Conservation (phyloP, 2,797 vertebrate genomes). For the Echiichthys vipera region DNA sequence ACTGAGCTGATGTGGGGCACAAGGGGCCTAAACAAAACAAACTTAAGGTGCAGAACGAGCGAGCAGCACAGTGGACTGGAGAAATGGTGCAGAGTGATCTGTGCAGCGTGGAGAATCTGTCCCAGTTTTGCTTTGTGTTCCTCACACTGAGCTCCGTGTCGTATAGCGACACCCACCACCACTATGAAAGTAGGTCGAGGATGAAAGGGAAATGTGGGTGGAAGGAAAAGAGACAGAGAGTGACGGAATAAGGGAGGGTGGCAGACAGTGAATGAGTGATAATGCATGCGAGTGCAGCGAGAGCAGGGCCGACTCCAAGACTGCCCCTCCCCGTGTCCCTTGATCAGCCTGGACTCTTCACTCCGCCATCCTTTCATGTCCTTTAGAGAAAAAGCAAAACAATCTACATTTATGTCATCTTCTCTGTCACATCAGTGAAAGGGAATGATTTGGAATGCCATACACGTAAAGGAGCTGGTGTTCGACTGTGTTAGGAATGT, state of each 20-base stretch:
- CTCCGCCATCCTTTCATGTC: conserved; percentile 46
- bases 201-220: conserved; percentile 79
- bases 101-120: conserved; percentile 79
- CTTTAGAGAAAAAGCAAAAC: neutral
- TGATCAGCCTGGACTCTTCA: conserved; percentile 39
- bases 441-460: conserved; percentile 11
- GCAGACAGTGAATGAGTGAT: conserved; percentile 71
- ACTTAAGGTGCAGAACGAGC: conserved; percentile 42
- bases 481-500: neutral
- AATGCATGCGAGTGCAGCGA: conserved; percentile 62
- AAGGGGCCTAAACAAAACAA: conserved; percentile 43
- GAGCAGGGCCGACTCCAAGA: conserved; percentile 40
- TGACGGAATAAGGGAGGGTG: conserved; percentile 68
- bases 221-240: conserved; percentile 66
- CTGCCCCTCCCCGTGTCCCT: conserved; percentile 35
- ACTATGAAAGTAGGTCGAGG: conserved; percentile 73
- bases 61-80: conserved; percentile 40
- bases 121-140: conserved; percentile 79
- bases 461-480: neutral
- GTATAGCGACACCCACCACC: conserved; percentile 69
- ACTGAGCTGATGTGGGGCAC: conserved; percentile 29
- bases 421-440: conserved; percentile 41
- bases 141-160: conserved; percentile 60
- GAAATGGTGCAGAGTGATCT: conserved; percentile 59
- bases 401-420: conserved; percentile 11